Base-by-base conservation (phyloP, 2,113 vertebrate species). In the Tychaedon coryphoeus region DNA sequence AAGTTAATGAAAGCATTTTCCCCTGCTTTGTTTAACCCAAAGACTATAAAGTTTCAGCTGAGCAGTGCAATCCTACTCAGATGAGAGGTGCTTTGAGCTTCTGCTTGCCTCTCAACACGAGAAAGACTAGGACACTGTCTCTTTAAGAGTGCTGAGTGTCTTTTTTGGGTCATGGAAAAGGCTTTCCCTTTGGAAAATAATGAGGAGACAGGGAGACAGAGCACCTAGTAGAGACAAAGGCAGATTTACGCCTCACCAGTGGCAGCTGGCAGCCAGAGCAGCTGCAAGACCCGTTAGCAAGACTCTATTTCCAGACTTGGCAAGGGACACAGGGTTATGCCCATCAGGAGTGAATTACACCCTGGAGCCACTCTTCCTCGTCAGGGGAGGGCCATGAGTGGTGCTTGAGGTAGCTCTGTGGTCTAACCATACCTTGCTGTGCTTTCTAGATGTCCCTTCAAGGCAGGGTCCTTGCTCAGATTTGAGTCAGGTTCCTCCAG, bases 1-100 rank as follows among this genome's bases (percentile, higher is more conserved):
- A 96, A 91, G 43, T 91, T 88, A 96, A 93, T 88, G 50, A 82
- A 94, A 85, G 86, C 3, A 48, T 86, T 94, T 95, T 73, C 51
- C 76, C 91, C 83, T 1, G 4, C 60, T 95, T 90, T 94, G 45
- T 93, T 96, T 94, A 92, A 95, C 75, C 19, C 40, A 71, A 74
- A 70, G 9, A 34, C 70, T 83, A 61, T 90, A 64, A 96, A 90
- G 31, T 79, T 96, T 96, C 92, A 82, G 51, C 75, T 92, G 78
- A 92, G 84, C 70, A 66, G 29, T 67, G 38, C 75, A 92, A 56
- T 73, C 40, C 25, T 76, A 28, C 53, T 91, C 31, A 78, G 43
- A 69, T 48, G 20, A 93, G 71, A 90, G 28, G 4, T 66, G 9
- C 33, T 90, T 86, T 81, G 29, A 81, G 78, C 57, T 81, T 79